Conservation (phyloP, 2,113 vertebrate genomes). For the Hemiscyllium ocellatum region DNA sequence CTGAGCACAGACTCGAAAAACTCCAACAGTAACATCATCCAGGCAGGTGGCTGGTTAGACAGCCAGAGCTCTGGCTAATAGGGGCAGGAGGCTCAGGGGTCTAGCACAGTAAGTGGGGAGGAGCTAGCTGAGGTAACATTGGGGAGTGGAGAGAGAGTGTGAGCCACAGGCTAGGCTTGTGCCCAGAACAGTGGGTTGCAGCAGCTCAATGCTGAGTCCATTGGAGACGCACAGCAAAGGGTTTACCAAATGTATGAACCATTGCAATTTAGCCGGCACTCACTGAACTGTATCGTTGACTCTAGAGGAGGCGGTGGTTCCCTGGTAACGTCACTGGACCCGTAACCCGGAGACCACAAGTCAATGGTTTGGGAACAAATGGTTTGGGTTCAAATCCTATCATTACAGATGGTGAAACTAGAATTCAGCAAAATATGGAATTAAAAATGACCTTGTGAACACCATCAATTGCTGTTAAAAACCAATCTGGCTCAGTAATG, state of each 20-base stretch:
- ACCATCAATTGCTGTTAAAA: no score
- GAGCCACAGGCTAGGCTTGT: no score
- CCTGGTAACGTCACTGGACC: no score
- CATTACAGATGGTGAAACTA: no score
- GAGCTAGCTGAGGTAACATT: background rate
- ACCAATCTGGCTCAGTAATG: no score
- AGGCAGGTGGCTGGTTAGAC: conserved; percentile 57
- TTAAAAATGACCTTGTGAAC: no score
- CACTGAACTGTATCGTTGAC: background rate
- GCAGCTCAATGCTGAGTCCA: background rate
- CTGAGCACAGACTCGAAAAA: conserved; percentile 90
- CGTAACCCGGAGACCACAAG: no score
- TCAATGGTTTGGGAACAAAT: no score
- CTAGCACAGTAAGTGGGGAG: background rate
- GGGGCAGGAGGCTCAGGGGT: background rate
- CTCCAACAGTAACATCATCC: conserved; percentile 91
- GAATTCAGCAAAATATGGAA: no score
- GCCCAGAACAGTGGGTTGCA: background rate
- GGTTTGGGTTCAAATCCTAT: no score
- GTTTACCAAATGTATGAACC: background rate
- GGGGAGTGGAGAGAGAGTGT: no score
- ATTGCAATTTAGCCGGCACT: background rate
- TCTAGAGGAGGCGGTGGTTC: no score
- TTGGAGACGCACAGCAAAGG: background rate
- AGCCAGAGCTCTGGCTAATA: background rate